Percentiles rank a stretch among this genome's conserved stretches.
phyloP scores from a whole-genome alignment of 2,888 invertebrate genomes.

The Holacanthella duospinosa region DNA sequence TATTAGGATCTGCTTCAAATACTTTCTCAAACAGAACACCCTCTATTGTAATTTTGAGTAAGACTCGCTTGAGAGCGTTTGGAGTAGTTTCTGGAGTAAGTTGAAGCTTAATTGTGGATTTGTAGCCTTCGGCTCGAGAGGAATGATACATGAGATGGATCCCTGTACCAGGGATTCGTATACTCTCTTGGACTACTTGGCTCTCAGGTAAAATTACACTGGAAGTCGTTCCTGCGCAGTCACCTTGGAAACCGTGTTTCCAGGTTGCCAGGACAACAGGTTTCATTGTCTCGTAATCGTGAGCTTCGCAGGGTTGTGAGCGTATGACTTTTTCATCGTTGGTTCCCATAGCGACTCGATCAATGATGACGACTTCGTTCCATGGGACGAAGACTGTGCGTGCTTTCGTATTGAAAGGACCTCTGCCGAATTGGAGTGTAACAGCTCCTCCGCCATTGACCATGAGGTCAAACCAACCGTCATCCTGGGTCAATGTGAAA shows the following conservation, averaged over 20 bases:
- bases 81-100: constrained; percentile 78
- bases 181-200: constrained; percentile 87
- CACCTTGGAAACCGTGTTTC: constrained; percentile 90
- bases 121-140: constrained; percentile 82
- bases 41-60: constrained; percentile 83
- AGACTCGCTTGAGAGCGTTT: constrained; percentile 69
- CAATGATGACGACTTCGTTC: constrained; percentile 95
- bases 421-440: constrained; percentile 82
- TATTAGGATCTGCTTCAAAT: constrained; percentile 91
- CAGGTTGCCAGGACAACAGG: constrained; percentile 86
- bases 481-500: constrained; percentile 82
- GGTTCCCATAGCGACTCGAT: constrained; percentile 65
- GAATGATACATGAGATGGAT: constrained; percentile 94
- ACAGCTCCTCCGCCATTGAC: constrained; percentile 99
- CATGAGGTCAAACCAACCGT: constrained; percentile 93
- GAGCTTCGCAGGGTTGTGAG: constrained; percentile 70
- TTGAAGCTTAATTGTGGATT: constrained; percentile 83
- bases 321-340: constrained; percentile 62
- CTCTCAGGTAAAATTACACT: constrained; percentile 82
- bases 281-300: constrained; percentile 86
- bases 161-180: constrained; percentile 87
- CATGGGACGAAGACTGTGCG: constrained; percentile 87
- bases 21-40: constrained; percentile 84
- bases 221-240: constrained; percentile 68
- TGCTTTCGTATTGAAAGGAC: constrained; percentile 77